Conservation (phyloP, 2,113 vertebrate genomes). For the Microtus oregoni region DNA sequence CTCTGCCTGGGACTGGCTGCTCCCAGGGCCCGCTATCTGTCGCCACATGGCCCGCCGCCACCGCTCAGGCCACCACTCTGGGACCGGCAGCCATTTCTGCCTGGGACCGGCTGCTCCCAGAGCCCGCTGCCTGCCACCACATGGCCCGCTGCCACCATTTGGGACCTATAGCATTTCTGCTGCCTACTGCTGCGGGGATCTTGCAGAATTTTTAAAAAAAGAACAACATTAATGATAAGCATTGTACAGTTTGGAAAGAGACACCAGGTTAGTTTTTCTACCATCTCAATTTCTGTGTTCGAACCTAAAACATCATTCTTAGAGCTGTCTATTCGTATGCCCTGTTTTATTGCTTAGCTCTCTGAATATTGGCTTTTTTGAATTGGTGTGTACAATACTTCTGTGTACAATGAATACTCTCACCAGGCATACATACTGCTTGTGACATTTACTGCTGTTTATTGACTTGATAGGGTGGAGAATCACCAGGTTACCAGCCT, state of each 20-base stretch:
- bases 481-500: background rate
- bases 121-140: too few relatives aligned
- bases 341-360: background rate
- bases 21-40: too few relatives aligned
- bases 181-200: too few relatives aligned
- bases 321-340: background rate
- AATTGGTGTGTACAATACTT: background rate
- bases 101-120: too few relatives aligned
- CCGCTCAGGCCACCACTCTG: too few relatives aligned
- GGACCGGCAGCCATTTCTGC: too few relatives aligned
- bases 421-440: background rate
- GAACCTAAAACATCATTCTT: background rate
- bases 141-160: too few relatives aligned
- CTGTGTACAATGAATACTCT: background rate
- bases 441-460: background rate
- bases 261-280: background rate
- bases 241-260: background rate
- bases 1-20: too few relatives aligned
- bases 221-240: background rate
- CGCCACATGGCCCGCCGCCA: too few relatives aligned
- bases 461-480: too few relatives aligned
- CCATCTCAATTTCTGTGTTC: background rate
- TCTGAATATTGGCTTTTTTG: slow-evolving; percentile 6
- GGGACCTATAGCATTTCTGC: too few relatives aligned
- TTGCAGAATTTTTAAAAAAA: too few relatives aligned